phyloP scores from a whole-genome alignment of 2,888 invertebrate species.

The Margaritifera margaritifera region DNA sequence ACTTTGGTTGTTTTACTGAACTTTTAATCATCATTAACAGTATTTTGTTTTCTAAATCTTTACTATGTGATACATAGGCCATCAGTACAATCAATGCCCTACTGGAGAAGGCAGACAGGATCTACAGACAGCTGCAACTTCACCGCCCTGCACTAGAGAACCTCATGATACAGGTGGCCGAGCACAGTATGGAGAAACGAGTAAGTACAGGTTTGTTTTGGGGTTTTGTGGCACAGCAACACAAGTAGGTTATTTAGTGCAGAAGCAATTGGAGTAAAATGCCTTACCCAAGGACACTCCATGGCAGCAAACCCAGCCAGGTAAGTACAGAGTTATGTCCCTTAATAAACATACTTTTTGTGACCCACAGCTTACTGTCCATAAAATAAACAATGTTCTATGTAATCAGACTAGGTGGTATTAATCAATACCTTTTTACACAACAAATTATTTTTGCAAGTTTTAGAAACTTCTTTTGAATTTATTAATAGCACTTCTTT shows the following conservation, averaged over 20 bases:
- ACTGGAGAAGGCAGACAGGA: constrained; percentile 94
- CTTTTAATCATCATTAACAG: background rate
- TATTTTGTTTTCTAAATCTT: constrained; percentile 2
- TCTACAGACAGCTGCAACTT: constrained; percentile 90
- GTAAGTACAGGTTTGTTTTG: no score
- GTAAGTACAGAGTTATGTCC: no score
- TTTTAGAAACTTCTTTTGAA: no score
- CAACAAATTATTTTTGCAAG: no score
- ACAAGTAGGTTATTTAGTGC: background rate
- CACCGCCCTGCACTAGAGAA: constrained; percentile 92
- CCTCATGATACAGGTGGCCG: constrained; percentile 88
- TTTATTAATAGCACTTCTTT: no score
- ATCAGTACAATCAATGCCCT: constrained; percentile 91
- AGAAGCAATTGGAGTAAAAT: background rate
- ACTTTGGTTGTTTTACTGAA: no score
- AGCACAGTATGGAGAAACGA: constrained; percentile 77
- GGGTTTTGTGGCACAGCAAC: background rate
- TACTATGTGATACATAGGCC: constrained; percentile 76
- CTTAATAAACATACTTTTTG: no score
- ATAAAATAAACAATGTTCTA: no score
- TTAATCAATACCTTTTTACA: no score
- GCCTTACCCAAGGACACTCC: background rate
- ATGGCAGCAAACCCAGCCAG: no score
- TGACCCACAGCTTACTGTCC: no score
- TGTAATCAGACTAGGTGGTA: no score